Conservation (phyloP, 2,888 invertebrate species). For the Drepanosiphum platanoidis region DNA sequence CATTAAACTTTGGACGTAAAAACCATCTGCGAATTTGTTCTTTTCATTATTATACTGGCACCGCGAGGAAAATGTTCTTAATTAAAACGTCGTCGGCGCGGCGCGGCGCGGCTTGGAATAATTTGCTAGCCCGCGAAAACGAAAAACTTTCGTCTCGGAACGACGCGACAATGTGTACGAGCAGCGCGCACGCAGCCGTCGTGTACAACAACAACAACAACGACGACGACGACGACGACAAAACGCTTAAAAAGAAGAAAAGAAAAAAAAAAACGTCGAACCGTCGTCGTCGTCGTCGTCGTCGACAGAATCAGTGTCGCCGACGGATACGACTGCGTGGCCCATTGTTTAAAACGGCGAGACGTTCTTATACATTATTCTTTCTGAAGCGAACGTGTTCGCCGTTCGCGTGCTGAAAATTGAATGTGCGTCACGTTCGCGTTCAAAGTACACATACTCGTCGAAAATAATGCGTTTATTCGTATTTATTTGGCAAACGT, state of each 20-base stretch:
- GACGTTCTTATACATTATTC: too few species aligned
- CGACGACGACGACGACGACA: background rate
- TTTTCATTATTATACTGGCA: conserved; percentile 10
- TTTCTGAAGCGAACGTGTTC: too few species aligned
- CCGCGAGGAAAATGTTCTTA: conserved; percentile 19
- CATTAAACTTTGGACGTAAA: conserved; percentile 34
- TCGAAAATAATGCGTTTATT: too few species aligned
- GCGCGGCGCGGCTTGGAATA: background rate
- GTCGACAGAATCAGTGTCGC: too few species aligned
- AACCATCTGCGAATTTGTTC: conserved; percentile 35
- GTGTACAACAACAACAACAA: background rate
- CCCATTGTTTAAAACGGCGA: too few species aligned
- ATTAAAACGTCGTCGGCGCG: conserved; percentile 53
- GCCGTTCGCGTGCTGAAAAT: too few species aligned
- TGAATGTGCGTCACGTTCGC: too few species aligned
- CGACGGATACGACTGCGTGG: too few species aligned
- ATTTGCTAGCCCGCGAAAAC: background rate
- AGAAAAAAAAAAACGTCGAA: background rate
- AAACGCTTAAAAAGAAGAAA: background rate
- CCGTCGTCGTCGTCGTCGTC: background rate
- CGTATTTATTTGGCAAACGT: too few species aligned
- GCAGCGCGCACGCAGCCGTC: background rate
- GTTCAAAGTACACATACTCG: too few species aligned
- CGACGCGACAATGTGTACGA: background rate
- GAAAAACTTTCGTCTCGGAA: conserved; percentile 35